phyloP scores from a whole-genome alignment of 2,797 vertebrate species.

The Crypturellus tataupa region DNA sequence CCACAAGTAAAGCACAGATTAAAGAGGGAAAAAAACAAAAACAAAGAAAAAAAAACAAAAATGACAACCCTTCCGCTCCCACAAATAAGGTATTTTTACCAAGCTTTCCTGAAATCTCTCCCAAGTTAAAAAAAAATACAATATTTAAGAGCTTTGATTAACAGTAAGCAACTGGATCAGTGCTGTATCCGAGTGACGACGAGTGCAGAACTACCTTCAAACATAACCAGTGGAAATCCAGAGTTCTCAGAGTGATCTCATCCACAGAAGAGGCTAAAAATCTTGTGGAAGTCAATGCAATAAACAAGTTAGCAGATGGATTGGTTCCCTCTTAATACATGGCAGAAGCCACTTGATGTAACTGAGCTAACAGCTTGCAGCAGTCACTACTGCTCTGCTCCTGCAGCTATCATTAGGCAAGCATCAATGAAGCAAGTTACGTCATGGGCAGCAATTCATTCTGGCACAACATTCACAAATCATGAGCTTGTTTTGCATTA shows the following conservation, averaged over 20 bases:
- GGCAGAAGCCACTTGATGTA: background rate
- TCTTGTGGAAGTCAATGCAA: background rate
- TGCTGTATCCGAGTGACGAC: background rate
- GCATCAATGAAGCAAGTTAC: background rate
- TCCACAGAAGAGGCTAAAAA: background rate
- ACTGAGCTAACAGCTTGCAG: background rate
- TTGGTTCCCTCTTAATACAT: background rate
- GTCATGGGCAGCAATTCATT: background rate
- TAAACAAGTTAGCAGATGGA: background rate
- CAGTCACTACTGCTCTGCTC: background rate
- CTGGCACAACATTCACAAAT: no score
- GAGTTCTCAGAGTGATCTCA: background rate
- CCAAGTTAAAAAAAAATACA: background rate
- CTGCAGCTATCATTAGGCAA: background rate
- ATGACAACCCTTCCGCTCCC: no score
- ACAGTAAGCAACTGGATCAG: accelerated
- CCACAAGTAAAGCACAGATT: background rate
- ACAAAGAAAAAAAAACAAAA: no score
- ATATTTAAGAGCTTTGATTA: background rate
- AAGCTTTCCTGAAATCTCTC: background rate
- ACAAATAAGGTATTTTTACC: background rate
- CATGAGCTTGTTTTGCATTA: background rate
- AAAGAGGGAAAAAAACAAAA: background rate
- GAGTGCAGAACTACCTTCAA: background rate
- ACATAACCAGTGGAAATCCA: background rate